Evolutionary conservation across 2,888 invertebrate species (phyloP).

Genomic region (Drosophila maculinotata): DNA sequence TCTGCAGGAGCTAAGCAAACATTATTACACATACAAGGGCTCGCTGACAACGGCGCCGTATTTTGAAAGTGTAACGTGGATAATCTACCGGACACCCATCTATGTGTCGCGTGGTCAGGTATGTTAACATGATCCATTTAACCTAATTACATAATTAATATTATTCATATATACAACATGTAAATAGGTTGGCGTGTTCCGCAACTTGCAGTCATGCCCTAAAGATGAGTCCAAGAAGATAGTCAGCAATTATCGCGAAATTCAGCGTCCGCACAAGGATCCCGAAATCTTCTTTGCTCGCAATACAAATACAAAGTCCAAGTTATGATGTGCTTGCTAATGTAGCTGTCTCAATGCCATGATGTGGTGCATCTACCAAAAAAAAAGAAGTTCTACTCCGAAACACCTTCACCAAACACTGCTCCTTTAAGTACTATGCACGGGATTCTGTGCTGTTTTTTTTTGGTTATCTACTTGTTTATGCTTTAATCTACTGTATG

Average conservation of each 20-base stretch:
- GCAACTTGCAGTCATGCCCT: constrained; percentile 84
- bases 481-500: constrained; percentile 25
- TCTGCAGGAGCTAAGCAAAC: constrained; percentile 88
- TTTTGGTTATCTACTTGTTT: constrained; percentile 27
- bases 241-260: constrained; percentile 84
- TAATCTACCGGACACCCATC: constrained; percentile 89
- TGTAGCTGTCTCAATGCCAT: constrained; percentile 9
- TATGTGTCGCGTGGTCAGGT: constrained; percentile 89
- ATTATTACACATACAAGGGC: constrained; percentile 90
- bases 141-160: neutral
- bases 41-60: constrained; percentile 90
- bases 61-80: constrained; percentile 91
- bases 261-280: constrained; percentile 84
- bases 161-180: constrained; percentile 52
- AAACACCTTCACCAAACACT: constrained; percentile 13
- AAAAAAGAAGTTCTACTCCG: constrained; percentile 25
- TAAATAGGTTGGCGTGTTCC: constrained; percentile 83
- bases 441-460: constrained; percentile 15
- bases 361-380: constrained; percentile 32
- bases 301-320: constrained; percentile 84
- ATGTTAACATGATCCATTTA: constrained; percentile 22
- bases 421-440: constrained; percentile 1
- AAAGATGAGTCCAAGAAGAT: constrained; percentile 85
- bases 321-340: constrained; percentile 81
- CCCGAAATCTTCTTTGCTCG: constrained; percentile 85